phyloP scores from a whole-genome alignment of 1,140 invertebrate species.

The Drosophila sulfurigaster region DNA sequence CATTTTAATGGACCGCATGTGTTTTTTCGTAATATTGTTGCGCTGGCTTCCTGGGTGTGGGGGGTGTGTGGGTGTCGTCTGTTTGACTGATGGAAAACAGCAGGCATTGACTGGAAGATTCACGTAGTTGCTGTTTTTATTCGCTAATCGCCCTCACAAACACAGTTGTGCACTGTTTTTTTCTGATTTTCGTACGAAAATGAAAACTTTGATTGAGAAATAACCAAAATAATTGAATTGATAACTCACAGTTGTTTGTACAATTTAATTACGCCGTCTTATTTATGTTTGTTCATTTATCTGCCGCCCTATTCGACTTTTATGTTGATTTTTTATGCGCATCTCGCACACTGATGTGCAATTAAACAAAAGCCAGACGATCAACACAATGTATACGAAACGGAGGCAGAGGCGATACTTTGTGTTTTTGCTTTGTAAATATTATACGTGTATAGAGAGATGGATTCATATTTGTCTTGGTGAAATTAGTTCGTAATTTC shows the following conservation, averaged over 20 bases:
- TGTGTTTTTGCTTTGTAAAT: conserved; percentile 30
- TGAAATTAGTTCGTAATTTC: conserved; percentile 33
- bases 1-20: conserved; percentile 23
- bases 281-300: conserved; percentile 58
- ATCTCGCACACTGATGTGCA: conserved; percentile 56
- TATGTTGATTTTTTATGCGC: conserved; percentile 67
- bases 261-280: conserved; percentile 33
- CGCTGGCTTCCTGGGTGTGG: not conserved
- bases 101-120: conserved; percentile 4
- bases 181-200: not conserved
- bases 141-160: conserved; percentile 24
- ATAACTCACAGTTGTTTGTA: conserved; percentile 24
- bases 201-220: conserved; percentile 7
- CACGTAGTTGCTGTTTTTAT: conserved; percentile 11
- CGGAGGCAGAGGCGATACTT: not conserved
- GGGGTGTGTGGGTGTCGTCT: conserved; percentile 61
- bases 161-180: conserved; percentile 9
- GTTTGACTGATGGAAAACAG: conserved; percentile 55
- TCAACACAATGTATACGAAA: not conserved
- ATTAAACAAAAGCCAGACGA: conserved; percentile 51
- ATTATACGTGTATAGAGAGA: not conserved
- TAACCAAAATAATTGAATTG: conserved; percentile 16
- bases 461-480: not conserved
- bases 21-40: conserved; percentile 39
- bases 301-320: conserved; percentile 49